These are phyloP conservation scores for Leptopilina syphax DNA, from an alignment of 2,888 invertebrate genomes.

Conservation along the genomic window DNA sequence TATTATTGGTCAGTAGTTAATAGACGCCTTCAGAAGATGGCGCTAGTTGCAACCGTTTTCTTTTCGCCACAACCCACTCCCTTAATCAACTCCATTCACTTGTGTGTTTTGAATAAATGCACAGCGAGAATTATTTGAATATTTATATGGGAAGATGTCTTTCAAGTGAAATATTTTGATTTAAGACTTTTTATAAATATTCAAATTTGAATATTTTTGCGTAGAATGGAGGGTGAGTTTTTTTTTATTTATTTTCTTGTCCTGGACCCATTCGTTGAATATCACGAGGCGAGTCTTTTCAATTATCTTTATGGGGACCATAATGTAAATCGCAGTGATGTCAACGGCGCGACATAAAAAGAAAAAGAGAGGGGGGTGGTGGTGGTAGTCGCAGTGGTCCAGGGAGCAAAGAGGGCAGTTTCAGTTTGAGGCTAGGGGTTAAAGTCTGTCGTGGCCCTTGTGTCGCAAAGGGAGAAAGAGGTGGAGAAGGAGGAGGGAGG, in stretches of 20 bases:
- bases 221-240: neutral
- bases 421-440: slow-evolving; percentile 56
- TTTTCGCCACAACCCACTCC: neutral
- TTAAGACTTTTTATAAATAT: neutral
- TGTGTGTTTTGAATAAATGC: too few species aligned
- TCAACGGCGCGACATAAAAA: slow-evolving; percentile 57
- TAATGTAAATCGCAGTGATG: slow-evolving; percentile 69
- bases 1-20: neutral
- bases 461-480: neutral
- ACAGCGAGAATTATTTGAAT: neutral
- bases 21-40: neutral
- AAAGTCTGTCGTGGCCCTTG: slow-evolving; percentile 44
- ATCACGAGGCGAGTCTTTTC: slow-evolving; percentile 60
- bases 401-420: slow-evolving; percentile 45
- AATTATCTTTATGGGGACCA: slow-evolving; percentile 66
- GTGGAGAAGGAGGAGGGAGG: neutral
- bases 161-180: slow-evolving; percentile 2
- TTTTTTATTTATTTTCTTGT: neutral
- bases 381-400: neutral
- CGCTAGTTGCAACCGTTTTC: neutral
- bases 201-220: neutral
- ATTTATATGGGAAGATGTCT: slow-evolving; percentile 2
- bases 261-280: slow-evolving; percentile 7
- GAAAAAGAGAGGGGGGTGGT: neutral
- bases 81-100: too few species aligned